These are phyloP conservation scores for Centropus bengalensis DNA, from an alignment of 2,113 vertebrate species.

Conservation along the genomic window DNA sequence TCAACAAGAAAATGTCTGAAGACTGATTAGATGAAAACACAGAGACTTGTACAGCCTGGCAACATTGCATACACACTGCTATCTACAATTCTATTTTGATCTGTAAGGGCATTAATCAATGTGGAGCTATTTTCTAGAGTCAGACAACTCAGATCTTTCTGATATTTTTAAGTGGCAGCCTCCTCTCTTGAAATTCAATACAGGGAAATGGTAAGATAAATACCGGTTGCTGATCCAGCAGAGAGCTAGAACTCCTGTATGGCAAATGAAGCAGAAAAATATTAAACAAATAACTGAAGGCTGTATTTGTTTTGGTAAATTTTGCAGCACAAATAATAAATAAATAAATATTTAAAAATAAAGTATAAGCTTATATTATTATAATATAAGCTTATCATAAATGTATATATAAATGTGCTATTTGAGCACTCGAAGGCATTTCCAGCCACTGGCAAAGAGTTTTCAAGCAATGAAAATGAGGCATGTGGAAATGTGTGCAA, in stretches of 20 bases:
- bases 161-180: background rate
- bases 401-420: background rate
- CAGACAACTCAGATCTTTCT: background rate
- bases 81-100: background rate
- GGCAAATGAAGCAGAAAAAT: background rate
- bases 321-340: too few species aligned
- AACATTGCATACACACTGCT: background rate
- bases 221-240: background rate
- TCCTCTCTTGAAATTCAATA: background rate
- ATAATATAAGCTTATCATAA: background rate
- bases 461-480: background rate
- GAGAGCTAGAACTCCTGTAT: background rate
- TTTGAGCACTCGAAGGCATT: background rate
- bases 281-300: background rate
- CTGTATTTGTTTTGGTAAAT: background rate
- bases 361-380: too few species aligned
- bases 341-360: too few species aligned
- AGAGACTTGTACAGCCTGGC: conserved; percentile 9
- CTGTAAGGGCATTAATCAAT: conserved; percentile 40
- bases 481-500: background rate
- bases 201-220: background rate
- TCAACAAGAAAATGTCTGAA: background rate
- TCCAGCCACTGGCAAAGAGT: background rate
- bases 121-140: conserved; percentile 20
- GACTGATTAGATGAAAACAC: conserved; percentile 16